phyloP scores from a whole-genome alignment of 1,140 invertebrate genomes.

The Aphaenogaster rudis region DNA sequence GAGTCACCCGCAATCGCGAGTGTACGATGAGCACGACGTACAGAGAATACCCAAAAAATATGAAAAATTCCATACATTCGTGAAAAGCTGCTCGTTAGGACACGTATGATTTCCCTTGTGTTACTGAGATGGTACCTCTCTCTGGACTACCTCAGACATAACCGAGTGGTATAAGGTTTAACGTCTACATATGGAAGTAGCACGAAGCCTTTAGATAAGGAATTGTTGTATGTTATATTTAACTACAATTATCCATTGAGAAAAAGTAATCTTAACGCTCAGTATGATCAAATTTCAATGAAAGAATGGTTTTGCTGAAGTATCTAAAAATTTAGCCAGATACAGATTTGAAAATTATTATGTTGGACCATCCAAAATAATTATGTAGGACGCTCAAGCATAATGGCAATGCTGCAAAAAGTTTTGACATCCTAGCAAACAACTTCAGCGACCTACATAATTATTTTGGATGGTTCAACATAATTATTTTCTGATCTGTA shows the following conservation, averaged over 20 bases:
- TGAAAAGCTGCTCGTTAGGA: constrained; percentile 63
- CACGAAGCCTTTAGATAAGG: not conserved
- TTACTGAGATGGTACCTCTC: constrained; percentile 53
- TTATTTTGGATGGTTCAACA: no score
- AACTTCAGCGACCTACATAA: no score
- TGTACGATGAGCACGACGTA: not conserved
- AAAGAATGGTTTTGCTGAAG: no score
- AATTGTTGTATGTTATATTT: not conserved
- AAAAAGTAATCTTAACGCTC: not conserved
- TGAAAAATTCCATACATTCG: constrained; percentile 77
- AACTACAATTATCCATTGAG: not conserved
- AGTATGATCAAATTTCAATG: not conserved
- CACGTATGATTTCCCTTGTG: constrained; percentile 73
- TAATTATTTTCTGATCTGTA: no score
- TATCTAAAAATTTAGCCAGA: no score
- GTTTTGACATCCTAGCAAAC: no score
- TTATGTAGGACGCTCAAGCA: no score
- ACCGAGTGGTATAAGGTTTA: not conserved
- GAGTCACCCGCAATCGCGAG: not conserved
- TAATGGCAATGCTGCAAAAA: no score
- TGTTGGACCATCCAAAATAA: no score
- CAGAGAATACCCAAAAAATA: constrained; percentile 41
- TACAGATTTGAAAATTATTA: no score
- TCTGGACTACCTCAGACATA: constrained; percentile 30
- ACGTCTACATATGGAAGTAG: not conserved